These are phyloP conservation scores for Hypolimnas misippus DNA, from an alignment of 2,888 invertebrate genomes.

Conservation along the genomic window DNA sequence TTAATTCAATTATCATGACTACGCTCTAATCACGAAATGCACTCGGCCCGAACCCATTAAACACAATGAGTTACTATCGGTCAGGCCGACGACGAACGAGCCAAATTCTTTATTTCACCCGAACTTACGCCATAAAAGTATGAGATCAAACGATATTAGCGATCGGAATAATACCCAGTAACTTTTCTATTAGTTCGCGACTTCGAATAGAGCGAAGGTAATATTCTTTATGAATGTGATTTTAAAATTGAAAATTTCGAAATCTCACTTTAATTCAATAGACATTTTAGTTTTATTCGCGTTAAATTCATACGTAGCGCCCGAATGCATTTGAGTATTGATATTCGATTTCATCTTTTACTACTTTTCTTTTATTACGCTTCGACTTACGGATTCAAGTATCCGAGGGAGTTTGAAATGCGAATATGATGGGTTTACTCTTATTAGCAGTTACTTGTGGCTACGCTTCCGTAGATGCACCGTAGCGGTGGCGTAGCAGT, in stretches of 20 bases:
- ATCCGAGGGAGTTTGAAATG: no score
- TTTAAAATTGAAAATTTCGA: constrained; percentile 28
- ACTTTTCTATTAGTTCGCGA: constrained; percentile 34
- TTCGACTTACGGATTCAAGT: neutral
- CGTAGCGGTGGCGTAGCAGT: no score
- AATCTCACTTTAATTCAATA: constrained; percentile 23
- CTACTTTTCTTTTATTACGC: neutral
- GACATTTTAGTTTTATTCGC: constrained; percentile 23
- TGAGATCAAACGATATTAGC: constrained; percentile 31
- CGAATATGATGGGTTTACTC: no score
- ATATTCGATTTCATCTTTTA: constrained; percentile 5
- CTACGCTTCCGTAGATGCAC: no score
- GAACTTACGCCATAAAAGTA: constrained; percentile 31
- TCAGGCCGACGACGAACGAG: constrained; percentile 7
- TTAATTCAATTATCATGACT: no score
- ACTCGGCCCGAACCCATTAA: neutral
- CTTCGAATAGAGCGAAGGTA: constrained; percentile 16
- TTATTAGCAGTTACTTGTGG: no score
- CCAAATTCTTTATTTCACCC: constrained; percentile 20
- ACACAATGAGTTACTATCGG: constrained; percentile 13
- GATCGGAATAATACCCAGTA: constrained; percentile 27
- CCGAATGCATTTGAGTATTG: constrained; percentile 19
- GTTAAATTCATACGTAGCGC: constrained; percentile 16
- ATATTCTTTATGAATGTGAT: constrained; percentile 27
- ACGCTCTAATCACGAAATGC: constrained; percentile 1